Conservation (phyloP, 2,113 vertebrate genomes). For the Penelope pileata region DNA sequence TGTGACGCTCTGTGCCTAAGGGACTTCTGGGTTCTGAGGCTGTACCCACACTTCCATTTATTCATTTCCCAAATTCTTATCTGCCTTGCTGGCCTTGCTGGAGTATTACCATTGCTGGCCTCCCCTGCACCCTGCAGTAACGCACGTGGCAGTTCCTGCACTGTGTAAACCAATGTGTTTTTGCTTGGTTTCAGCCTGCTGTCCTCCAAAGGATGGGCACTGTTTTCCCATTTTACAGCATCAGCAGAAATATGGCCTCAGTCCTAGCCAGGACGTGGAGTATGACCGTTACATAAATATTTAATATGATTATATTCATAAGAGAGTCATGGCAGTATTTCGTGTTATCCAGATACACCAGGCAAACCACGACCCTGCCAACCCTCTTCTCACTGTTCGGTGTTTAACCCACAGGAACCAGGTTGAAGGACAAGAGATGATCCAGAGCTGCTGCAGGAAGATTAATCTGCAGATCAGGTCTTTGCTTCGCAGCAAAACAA, state of each 20-base stretch:
- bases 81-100: not conserved
- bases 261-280: not conserved
- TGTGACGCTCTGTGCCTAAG: not conserved
- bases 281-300: not conserved
- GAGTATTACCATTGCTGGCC: not conserved
- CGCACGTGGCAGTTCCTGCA: fast-evolving
- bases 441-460: not conserved
- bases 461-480: not conserved
- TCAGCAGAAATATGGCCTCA: not conserved
- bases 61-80: not conserved
- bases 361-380: not conserved
- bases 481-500: fast-evolving
- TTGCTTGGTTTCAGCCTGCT: not conserved
- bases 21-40: not conserved
- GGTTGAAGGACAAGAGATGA: not conserved
- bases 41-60: not conserved
- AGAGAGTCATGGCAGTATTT: not conserved
- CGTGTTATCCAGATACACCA: not conserved
- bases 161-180: not conserved
- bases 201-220: not conserved
- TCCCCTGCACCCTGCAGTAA: not conserved
- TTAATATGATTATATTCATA: not conserved
- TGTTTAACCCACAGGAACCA: not conserved
- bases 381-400: not conserved
- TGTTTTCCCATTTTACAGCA: not conserved